A percentile compares a stretch with the other conserved stretches of the same genome.
phyloP scores from a whole-genome alignment of 2,797 vertebrate genomes.

The Falco rusticolus region DNA sequence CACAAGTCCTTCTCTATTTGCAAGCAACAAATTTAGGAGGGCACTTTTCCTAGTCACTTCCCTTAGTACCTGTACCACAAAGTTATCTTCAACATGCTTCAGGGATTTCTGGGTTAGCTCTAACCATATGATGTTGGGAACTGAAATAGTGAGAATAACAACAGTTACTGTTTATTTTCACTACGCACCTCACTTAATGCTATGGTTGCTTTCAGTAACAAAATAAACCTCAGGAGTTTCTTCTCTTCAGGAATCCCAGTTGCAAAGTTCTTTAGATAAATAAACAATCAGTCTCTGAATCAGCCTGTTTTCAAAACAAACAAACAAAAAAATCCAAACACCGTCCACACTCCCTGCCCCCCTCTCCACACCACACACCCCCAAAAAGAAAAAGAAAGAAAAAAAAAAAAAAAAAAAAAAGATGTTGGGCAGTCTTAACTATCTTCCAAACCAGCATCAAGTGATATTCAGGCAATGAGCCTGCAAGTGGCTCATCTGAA shows the following conservation, averaged over 20 bases:
- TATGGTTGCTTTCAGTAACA: neutral
- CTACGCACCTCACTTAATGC: neutral
- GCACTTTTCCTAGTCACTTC: too few relatives aligned
- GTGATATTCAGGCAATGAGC: neutral
- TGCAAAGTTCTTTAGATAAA: neutral
- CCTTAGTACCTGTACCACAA: too few relatives aligned
- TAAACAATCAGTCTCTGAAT: neutral
- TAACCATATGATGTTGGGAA: neutral
- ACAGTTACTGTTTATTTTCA: neutral
- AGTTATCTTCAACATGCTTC: too few relatives aligned
- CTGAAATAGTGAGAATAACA: neutral
- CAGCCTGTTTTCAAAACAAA: too few relatives aligned
- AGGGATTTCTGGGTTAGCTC: neutral
- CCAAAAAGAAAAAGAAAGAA: neutral
- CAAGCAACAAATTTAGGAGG: too few relatives aligned
- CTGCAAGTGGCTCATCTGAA: neutral
- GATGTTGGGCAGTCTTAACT: neutral
- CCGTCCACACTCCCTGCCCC: too few relatives aligned
- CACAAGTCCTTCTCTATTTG: too few relatives aligned
- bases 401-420: rapidly evolving
- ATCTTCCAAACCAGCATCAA: neutral
- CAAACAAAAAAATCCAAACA: too few relatives aligned
- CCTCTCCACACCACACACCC: too few relatives aligned
- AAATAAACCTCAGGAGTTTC: neutral
- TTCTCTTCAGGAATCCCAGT: neutral